Conservation (phyloP, 1,140 invertebrate genomes). For the Medauroidea extradentata region DNA sequence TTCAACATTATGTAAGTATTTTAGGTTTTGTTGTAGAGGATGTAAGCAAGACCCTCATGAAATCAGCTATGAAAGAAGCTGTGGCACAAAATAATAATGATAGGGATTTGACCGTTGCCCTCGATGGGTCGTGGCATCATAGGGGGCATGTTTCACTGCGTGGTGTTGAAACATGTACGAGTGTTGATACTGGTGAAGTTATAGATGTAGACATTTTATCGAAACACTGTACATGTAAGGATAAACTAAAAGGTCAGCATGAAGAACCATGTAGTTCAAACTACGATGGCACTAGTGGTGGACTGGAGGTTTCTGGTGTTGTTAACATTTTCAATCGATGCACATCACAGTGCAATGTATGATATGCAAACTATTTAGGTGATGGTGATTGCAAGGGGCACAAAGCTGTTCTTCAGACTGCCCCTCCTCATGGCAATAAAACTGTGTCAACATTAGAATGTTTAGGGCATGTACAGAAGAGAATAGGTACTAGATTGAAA, state of each 20-base stretch:
- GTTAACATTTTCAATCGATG: constrained; percentile 7
- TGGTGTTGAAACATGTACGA: constrained; percentile 17
- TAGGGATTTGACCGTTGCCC: constrained; percentile 12
- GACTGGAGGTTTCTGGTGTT: constrained; percentile 7
- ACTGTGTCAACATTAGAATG: constrained; percentile 11
- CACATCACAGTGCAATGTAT: not conserved
- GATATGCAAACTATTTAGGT: constrained; percentile 13
- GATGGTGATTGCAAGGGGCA: constrained; percentile 10
- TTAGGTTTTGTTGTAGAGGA: constrained; percentile 4
- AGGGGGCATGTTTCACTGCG: constrained; percentile 17
- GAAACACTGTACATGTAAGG: constrained; percentile 18
- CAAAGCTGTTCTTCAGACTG: not conserved
- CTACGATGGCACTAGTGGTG: constrained; percentile 10
- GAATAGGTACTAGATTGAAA: constrained; percentile 17
- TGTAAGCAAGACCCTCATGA: not conserved
- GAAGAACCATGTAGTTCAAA: constrained; percentile 2
- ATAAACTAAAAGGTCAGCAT: constrained; percentile 11
- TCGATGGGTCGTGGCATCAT: constrained; percentile 21
- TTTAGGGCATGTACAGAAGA: constrained; percentile 13
- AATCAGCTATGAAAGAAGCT: constrained; percentile 5
- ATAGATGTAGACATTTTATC: constrained; percentile 20
- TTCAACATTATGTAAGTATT: not conserved
- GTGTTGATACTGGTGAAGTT: constrained; percentile 18
- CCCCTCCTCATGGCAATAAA: constrained; percentile 2
- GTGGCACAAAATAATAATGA: constrained; percentile 4